These are phyloP conservation scores for Sebastes iracundus DNA, from an alignment of 2,797 vertebrate genomes.

Conservation along the genomic window DNA sequence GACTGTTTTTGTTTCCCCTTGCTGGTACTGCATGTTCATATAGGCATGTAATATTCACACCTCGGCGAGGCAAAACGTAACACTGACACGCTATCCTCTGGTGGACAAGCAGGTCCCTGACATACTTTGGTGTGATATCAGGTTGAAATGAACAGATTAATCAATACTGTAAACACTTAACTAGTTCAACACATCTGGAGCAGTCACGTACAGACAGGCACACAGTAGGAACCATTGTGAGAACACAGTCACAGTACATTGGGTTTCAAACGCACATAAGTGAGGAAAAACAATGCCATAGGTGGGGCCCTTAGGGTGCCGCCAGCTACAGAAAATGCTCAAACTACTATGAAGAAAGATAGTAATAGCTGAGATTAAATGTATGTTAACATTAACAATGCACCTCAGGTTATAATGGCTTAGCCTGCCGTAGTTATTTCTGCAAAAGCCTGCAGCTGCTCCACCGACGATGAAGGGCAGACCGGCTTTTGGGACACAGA, in stretches of 20 bases:
- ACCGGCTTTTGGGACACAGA: constrained; percentile 17
- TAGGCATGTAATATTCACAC: too few species aligned
- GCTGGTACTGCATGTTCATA: not conserved
- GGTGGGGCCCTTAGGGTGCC: not conserved
- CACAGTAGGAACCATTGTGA: not conserved
- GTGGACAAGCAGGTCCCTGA: not conserved
- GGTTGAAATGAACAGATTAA: not conserved
- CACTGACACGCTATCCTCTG: not conserved
- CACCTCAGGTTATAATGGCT: constrained; percentile 18
- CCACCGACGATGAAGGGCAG: constrained; percentile 19
- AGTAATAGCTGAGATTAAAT: constrained; percentile 6
- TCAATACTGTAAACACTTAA: not conserved
- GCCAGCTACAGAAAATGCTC: not conserved
- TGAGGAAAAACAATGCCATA: not conserved
- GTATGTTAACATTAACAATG: constrained; percentile 30
- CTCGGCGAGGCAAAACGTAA: not conserved
- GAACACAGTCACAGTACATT: not conserved
- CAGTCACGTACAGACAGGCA: not conserved
- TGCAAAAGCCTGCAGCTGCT: constrained; percentile 43
- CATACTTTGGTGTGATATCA: not conserved
- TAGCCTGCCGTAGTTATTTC: constrained; percentile 22
- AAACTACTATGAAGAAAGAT: not conserved
- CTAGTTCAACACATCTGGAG: not conserved
- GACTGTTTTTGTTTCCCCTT: not conserved
- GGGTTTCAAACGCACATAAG: not conserved